Percentiles rank a stretch among this genome's conserved stretches.
These are phyloP conservation scores for Nasonia longicornis DNA, from an alignment of 1,140 invertebrate species.

Conservation along the genomic window DNA sequence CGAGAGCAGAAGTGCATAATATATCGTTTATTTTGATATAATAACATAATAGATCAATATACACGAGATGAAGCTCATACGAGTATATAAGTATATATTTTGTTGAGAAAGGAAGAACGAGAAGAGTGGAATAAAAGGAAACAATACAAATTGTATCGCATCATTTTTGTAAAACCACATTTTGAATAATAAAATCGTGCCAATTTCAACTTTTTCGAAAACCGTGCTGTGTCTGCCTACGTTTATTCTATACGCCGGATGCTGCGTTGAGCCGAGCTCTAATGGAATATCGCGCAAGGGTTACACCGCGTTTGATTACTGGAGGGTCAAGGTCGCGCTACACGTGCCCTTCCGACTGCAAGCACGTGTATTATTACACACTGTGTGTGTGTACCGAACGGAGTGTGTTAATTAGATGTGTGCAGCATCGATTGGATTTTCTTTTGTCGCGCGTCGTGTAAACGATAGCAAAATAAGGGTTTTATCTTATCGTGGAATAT, in stretches of 20 bases:
- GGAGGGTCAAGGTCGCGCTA: no score
- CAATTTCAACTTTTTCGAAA: slow-evolving; percentile 40
- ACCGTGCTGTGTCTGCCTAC: not conserved
- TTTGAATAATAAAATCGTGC: slow-evolving; percentile 39
- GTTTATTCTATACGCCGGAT: not conserved
- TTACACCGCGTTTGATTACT: no score
- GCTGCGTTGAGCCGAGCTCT: not conserved
- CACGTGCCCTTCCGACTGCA: no score
- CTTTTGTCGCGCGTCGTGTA: no score
- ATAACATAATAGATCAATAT: not conserved
- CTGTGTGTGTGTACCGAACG: no score
- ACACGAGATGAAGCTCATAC: not conserved
- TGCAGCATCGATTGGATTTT: no score
- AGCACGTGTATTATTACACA: no score
- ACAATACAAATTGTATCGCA: slow-evolving; percentile 16
- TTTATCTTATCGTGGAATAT: no score
- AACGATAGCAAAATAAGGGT: no score
- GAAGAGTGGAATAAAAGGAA: not conserved
- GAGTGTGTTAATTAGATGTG: no score
- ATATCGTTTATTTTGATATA: not conserved
- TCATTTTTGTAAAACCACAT: slow-evolving; percentile 31
- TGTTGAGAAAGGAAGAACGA: not conserved
- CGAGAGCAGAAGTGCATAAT: not conserved
- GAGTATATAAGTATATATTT: not conserved
- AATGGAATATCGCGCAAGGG: no score